Evolutionary conservation across 1,140 invertebrate species (phyloP).

Genomic region (Armadillidium nasatum): DNA sequence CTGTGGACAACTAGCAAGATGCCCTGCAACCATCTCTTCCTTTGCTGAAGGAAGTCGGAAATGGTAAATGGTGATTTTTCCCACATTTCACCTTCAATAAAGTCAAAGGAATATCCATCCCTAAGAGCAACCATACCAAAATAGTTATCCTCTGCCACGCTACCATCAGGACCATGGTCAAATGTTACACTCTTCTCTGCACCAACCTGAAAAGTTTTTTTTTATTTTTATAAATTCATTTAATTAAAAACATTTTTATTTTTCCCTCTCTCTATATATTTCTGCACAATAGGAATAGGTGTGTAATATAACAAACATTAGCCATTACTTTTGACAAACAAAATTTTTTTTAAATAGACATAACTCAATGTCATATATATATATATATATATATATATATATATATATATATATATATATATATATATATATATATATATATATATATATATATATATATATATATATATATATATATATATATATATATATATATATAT

Average conservation of each 20-base stretch:
- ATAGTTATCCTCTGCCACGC: conserved; percentile 92
- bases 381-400: no score
- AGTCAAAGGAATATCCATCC: conserved; percentile 81
- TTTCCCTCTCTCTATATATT: no score
- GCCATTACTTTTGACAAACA: no score
- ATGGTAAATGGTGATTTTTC: conserved; percentile 94
- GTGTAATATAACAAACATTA: no score
- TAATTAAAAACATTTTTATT: no score
- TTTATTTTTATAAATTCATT: no score
- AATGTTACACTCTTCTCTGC: conserved; percentile 87
- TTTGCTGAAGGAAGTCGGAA: conserved; percentile 89
- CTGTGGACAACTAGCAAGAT: conserved; percentile 91
- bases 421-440: no score
- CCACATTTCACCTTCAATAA: conserved; percentile 95
- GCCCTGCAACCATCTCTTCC: conserved; percentile 92
- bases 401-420: no score
- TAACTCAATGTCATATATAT: no score
- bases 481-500: not conserved
- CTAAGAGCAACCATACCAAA: conserved; percentile 90
- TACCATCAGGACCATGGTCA: conserved; percentile 90
- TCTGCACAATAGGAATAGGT: no score
- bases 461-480: conserved; percentile 4
- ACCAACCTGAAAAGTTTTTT: conserved; percentile 60
- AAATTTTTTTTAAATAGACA: no score
- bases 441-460: no score